A percentile compares a stretch with the other conserved stretches of the same genome.
These are phyloP conservation scores for Hermetia illucens DNA, from an alignment of 1,140 invertebrate species.

Conservation along the genomic window DNA sequence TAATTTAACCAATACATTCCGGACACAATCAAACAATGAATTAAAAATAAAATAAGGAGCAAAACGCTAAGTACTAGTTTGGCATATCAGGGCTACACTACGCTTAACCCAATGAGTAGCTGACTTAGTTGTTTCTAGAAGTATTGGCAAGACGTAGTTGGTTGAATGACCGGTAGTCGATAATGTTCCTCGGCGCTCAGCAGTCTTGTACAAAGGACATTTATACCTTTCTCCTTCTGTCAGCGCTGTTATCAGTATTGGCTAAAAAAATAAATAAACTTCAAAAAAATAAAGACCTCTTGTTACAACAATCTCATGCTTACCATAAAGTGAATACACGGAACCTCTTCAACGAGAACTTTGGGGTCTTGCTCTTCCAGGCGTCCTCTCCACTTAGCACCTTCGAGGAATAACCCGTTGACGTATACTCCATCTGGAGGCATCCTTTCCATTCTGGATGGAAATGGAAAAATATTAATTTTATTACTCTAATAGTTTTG, in stretches of 20 bases:
- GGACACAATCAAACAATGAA: too few relatives aligned
- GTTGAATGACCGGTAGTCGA: conserved; percentile 87
- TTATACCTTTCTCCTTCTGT: conserved; percentile 44
- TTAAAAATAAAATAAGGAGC: not conserved
- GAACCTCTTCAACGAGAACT: conserved; percentile 65
- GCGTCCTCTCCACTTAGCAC: conserved; percentile 57
- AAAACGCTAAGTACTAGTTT: conserved; percentile 38
- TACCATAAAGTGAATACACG: conserved; percentile 53
- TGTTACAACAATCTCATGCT: not conserved
- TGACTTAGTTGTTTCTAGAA: conserved; percentile 51
- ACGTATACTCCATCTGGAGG: conserved; percentile 68
- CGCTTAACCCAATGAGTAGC: conserved; percentile 75
- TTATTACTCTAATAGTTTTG: too few relatives aligned
- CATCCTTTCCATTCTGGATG: conserved; percentile 12
- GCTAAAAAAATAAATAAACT: conserved; percentile 14
- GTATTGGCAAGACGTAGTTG: conserved; percentile 73
- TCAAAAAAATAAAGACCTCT: not conserved
- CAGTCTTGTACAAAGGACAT: conserved; percentile 80
- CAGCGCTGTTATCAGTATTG: conserved; percentile 39
- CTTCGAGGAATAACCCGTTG: conserved; percentile 70
- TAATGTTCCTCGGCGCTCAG: conserved; percentile 62
- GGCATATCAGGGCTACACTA: conserved; percentile 72
- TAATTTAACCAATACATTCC: too few relatives aligned
- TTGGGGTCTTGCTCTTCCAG: conserved; percentile 71
- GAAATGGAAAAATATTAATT: not conserved